Percentiles rank a stretch among this genome's conserved stretches.
Conservation (phyloP, 1,140 invertebrate genomes). For the Dinoponera quadriceps region DNA sequence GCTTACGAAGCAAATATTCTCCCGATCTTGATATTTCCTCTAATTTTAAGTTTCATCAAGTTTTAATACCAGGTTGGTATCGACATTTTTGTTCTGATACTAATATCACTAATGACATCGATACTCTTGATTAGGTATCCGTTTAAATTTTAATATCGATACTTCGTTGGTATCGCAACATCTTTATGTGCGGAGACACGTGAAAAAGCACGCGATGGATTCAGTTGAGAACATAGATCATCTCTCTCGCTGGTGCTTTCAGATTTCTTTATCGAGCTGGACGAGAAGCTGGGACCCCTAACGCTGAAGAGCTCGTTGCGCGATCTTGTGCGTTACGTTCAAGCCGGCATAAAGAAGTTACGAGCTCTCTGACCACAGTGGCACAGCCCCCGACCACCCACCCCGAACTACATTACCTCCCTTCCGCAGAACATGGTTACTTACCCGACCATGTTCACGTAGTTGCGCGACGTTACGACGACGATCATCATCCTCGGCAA, state of each 20-base stretch:
- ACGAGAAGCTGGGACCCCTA: slow-evolving; percentile 90
- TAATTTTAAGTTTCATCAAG: too few relatives aligned
- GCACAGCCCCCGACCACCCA: slow-evolving; percentile 85
- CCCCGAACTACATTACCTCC: slow-evolving; percentile 84
- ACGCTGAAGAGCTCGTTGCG: slow-evolving; percentile 91
- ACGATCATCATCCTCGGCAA: background rate
- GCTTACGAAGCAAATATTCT: too few relatives aligned
- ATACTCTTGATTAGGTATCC: too few relatives aligned
- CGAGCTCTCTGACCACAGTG: slow-evolving; percentile 85
- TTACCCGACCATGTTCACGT: slow-evolving; percentile 83
- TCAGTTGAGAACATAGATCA: slow-evolving; percentile 42
- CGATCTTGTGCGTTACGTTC: slow-evolving; percentile 92
- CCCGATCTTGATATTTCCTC: too few relatives aligned
- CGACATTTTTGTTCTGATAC: too few relatives aligned
- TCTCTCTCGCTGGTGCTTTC: slow-evolving; percentile 76
- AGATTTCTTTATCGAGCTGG: slow-evolving; percentile 93
- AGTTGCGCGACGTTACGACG: slow-evolving; percentile 61
- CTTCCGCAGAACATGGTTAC: slow-evolving; percentile 83
- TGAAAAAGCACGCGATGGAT: too few relatives aligned
- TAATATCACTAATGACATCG: too few relatives aligned
- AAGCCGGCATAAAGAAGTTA: slow-evolving; percentile 88
- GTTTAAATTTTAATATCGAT: too few relatives aligned
- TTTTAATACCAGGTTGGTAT: too few relatives aligned
- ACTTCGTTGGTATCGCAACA: too few relatives aligned
- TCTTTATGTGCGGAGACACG: too few relatives aligned